These are phyloP conservation scores for Oedothorax gibbosus DNA, from an alignment of 1,140 invertebrate genomes.

Conservation along the genomic window DNA sequence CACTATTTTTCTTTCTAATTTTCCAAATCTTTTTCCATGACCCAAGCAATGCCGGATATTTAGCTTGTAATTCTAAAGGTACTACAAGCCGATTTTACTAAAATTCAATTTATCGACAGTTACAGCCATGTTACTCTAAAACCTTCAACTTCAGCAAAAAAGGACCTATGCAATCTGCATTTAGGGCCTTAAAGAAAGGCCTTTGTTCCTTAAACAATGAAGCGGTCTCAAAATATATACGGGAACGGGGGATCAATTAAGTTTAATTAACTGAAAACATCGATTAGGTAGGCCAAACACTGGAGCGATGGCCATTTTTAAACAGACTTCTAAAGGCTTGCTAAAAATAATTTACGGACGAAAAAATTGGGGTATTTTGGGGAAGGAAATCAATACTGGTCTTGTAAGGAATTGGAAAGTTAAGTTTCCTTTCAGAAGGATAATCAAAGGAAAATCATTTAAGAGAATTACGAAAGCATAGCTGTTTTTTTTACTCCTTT, in stretches of 20 bases:
- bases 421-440: background rate
- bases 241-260: constrained; percentile 46
- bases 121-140: no score
- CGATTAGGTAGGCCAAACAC: constrained; percentile 57
- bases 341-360: constrained; percentile 19
- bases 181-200: constrained; percentile 41
- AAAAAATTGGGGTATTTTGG: background rate
- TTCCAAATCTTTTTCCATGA: no score
- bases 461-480: no score
- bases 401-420: no score
- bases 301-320: constrained; percentile 50
- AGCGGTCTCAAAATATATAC: constrained; percentile 52
- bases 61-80: no score
- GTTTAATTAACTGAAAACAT: constrained; percentile 60
- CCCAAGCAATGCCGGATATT: no score
- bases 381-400: no score
- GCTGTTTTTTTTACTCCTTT: no score
- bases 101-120: no score
- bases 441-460: no score
- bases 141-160: constrained; percentile 6
- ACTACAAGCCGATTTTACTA: no score
- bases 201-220: constrained; percentile 57
- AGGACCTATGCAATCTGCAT: constrained; percentile 37
- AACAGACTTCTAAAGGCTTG: constrained; percentile 37
- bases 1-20: no score